Percentiles rank a stretch among this genome's conserved stretches.
Evolutionary conservation across 2,888 invertebrate species (phyloP).

Genomic region (Protophormia terraenovae): DNA sequence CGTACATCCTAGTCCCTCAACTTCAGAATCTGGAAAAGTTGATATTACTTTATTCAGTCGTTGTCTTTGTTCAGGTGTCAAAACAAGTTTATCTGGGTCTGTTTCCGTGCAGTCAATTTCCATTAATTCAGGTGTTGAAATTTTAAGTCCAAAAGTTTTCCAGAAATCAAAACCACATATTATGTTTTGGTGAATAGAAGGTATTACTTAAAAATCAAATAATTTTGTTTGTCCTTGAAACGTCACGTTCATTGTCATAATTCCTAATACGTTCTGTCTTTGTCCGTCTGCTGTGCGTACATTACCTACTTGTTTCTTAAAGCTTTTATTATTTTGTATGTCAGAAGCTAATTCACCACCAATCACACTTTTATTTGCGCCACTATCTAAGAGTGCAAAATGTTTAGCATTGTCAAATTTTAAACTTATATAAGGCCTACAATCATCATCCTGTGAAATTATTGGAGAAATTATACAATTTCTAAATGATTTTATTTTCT

Average conservation of each 20-base stretch:
- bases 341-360: not conserved
- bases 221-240: not conserved
- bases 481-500: too few species aligned
- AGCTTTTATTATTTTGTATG: not conserved
- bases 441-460: not conserved
- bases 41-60: too few species aligned
- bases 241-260: not conserved
- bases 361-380: slow-evolving; percentile 5
- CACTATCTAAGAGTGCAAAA: slow-evolving; percentile 18
- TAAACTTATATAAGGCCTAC: not conserved
- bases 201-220: slow-evolving; percentile 19
- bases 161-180: slow-evolving; percentile 14
- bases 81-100: not conserved
- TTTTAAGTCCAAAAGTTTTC: not conserved
- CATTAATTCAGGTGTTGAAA: not conserved
- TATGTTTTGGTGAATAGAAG: not conserved
- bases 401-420: not conserved
- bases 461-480: not conserved
- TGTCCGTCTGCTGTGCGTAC: too few species aligned
- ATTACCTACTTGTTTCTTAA: too few species aligned
- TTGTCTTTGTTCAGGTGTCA: not conserved
- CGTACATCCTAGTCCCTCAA: too few species aligned
- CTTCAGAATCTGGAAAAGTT: not conserved
- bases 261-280: too few species aligned
- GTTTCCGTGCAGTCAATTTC: not conserved